These are phyloP conservation scores for Drosophila robusta DNA, from an alignment of 2,888 invertebrate species.

Conservation along the genomic window DNA sequence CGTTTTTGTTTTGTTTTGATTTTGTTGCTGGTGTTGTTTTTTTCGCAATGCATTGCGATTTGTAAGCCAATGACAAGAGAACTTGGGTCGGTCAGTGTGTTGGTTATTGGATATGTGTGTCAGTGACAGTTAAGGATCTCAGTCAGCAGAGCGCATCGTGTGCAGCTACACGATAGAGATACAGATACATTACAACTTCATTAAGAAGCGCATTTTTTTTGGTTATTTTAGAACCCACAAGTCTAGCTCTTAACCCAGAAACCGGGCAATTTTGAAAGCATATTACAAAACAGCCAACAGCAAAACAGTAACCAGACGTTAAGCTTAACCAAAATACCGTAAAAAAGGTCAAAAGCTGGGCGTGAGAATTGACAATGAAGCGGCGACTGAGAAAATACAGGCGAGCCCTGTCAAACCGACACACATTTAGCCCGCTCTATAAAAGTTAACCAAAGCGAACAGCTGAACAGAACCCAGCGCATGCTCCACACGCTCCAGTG, in stretches of 20 bases:
- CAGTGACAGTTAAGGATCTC: conserved; percentile 75
- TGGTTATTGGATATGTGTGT: conserved; percentile 72
- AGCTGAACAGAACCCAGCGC: conserved; percentile 19
- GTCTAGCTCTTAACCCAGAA: conserved; percentile 37
- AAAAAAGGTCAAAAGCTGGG: conserved; percentile 71
- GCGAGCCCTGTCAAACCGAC: conserved; percentile 29
- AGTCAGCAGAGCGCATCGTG: conserved; percentile 61
- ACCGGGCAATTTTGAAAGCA: conserved; percentile 12
- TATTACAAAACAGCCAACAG: conserved; percentile 53
- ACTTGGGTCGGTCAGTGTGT: conserved; percentile 45
- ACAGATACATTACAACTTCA: conserved; percentile 40
- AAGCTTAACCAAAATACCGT: conserved; percentile 51
- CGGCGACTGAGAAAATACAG: conserved; percentile 9
- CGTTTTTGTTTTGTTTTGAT: conserved; percentile 33
- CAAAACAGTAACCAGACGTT: conserved; percentile 31
- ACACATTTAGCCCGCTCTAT: conserved; percentile 59
- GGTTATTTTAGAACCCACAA: conserved; percentile 23
- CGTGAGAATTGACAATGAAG: conserved; percentile 60
- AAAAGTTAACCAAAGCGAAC: conserved; percentile 43
- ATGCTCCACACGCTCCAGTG: conserved; percentile 18
- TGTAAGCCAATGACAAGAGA: conserved; percentile 58
- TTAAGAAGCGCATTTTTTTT: conserved; percentile 8
- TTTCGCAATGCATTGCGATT: conserved; percentile 48
- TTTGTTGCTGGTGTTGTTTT: conserved; percentile 8
- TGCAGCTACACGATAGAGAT: conserved; percentile 11